These are phyloP conservation scores for Herpetotheres cachinnans DNA, from an alignment of 2,113 vertebrate genomes.

Conservation along the genomic window DNA sequence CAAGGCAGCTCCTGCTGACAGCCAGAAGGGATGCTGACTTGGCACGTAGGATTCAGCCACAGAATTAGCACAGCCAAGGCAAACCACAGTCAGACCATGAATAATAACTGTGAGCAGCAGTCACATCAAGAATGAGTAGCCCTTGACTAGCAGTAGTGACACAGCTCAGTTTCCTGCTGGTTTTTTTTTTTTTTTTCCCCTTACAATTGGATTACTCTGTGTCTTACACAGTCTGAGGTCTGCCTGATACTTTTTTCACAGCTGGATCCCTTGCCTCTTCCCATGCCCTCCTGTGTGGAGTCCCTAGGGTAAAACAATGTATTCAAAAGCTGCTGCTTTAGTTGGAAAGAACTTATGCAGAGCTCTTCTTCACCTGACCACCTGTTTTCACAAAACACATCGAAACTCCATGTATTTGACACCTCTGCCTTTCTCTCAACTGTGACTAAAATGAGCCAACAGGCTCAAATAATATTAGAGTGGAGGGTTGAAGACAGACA, in stretches of 20 bases:
- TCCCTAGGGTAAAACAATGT: not conserved
- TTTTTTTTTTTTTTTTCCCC: not conserved
- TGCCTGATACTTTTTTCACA: not conserved
- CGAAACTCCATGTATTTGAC: not conserved
- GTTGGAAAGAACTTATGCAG: not conserved
- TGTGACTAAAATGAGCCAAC: not conserved
- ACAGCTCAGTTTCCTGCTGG: not conserved
- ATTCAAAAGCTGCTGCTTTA: not conserved
- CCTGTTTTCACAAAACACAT: not conserved
- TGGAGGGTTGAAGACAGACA: not conserved
- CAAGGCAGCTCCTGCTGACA: not conserved
- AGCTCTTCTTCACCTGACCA: not conserved
- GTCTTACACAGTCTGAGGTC: not conserved
- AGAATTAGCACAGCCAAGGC: not conserved
- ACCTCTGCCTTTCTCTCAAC: not conserved
- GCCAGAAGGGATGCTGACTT: not conserved
- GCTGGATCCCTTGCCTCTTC: not conserved
- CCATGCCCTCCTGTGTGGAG: not conserved
- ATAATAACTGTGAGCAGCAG: not conserved
- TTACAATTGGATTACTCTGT: not conserved
- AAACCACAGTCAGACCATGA: not conserved
- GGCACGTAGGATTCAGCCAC: not conserved
- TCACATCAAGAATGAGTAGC: not conserved
- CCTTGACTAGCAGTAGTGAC: not conserved
- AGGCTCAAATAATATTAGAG: not conserved